phyloP scores from a whole-genome alignment of 2,113 vertebrate genomes.

The Edolisoma coerulescens region DNA sequence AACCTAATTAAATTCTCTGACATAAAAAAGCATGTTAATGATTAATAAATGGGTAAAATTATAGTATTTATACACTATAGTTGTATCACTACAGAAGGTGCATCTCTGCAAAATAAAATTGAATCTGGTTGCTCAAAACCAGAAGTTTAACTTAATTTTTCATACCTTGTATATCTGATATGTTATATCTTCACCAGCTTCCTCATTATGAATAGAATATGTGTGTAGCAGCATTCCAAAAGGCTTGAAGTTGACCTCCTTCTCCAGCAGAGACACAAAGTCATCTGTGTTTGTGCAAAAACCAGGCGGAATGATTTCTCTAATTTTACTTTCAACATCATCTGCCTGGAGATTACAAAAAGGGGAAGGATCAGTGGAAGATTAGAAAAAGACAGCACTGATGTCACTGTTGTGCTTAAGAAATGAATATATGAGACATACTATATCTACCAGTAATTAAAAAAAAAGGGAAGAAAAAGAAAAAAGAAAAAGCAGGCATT shows the following conservation, averaged over 20 bases:
- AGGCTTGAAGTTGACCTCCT: slow-evolving; percentile 93
- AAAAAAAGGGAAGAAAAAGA: too few relatives aligned
- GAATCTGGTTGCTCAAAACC: neutral
- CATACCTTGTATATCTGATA: slow-evolving; percentile 94
- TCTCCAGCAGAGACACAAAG: slow-evolving; percentile 91
- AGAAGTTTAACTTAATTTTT: neutral
- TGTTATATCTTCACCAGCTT: slow-evolving; percentile 86
- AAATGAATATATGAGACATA: neutral
- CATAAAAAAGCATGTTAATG: slow-evolving; percentile 1
- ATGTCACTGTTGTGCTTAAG: neutral
- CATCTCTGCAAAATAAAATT: neutral
- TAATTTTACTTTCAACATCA: slow-evolving; percentile 91
- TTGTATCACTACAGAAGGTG: neutral
- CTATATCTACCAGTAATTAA: neutral
- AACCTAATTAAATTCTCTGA: slow-evolving; percentile 43
- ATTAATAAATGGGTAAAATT: neutral
- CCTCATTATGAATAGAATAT: slow-evolving; percentile 87
- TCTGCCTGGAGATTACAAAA: slow-evolving; percentile 79
- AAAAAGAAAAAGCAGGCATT: neutral
- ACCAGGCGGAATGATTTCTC: slow-evolving; percentile 89
- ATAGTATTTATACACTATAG: neutral
- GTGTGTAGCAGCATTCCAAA: slow-evolving; percentile 90
- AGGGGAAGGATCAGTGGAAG: neutral
- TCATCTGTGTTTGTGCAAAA: slow-evolving; percentile 92
- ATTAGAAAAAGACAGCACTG: neutral